A percentile compares a stretch with the other conserved stretches of the same genome.
Conservation (phyloP, 2,113 vertebrate genomes). For the Sylvilagus bachmani region DNA sequence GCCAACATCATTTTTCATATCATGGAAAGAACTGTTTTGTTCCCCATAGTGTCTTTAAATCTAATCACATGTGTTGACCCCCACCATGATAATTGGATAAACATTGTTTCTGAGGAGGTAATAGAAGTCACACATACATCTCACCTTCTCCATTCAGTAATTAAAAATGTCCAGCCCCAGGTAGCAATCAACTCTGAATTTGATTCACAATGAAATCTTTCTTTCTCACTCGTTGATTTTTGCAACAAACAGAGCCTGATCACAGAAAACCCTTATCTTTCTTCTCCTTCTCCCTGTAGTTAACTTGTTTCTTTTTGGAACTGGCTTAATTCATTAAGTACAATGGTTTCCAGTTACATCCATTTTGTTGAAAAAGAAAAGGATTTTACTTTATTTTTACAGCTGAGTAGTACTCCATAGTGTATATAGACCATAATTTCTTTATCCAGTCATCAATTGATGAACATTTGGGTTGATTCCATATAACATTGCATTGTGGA, state of each 20-base stretch:
- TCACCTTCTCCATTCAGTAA: not conserved
- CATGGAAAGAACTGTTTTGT: slow-evolving; percentile 50
- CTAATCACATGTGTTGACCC: slow-evolving; percentile 1
- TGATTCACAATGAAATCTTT: not conserved
- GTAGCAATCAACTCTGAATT: not conserved
- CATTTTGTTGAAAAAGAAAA: too few species aligned
- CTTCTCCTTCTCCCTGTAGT: not conserved
- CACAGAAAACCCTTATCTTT: not conserved
- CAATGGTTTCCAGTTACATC: too few species aligned
- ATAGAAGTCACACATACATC: not conserved
- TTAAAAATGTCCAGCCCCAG: not conserved
- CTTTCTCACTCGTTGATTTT: not conserved
- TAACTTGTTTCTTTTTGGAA: not conserved
- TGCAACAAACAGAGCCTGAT: not conserved
- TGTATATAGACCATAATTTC: too few species aligned
- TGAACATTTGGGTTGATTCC: too few species aligned
- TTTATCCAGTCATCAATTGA: too few species aligned
- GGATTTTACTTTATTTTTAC: too few species aligned
- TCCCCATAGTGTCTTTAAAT: not conserved
- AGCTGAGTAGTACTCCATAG: too few species aligned
- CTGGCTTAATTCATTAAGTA: too few species aligned
- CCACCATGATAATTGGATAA: not conserved
- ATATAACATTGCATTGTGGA: too few species aligned
- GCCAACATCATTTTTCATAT: slow-evolving; percentile 44
- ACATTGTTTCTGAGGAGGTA: slow-evolving; percentile 1